Conservation (phyloP, 2,888 invertebrate species). For the Spilosoma lubricipeda region DNA sequence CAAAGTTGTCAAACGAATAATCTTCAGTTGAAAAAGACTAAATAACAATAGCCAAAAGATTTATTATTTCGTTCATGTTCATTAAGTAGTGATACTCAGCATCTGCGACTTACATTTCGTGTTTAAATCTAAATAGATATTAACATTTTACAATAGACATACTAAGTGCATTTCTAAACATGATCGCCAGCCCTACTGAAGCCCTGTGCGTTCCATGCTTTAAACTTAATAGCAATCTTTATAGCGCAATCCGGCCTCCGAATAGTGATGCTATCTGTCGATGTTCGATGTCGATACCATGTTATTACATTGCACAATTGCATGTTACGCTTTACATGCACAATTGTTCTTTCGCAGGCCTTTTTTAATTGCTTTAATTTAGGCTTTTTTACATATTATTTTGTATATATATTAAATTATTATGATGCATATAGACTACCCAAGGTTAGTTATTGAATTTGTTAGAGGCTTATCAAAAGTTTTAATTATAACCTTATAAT, state of each 20-base stretch:
- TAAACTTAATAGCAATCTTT: conserved; percentile 85
- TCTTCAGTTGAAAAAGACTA: not conserved
- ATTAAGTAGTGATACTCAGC: not conserved
- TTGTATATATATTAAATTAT: conserved; percentile 35
- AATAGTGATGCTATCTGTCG: conserved; percentile 76
- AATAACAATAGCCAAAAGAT: too few species aligned
- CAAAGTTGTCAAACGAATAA: too few species aligned
- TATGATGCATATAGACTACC: conserved; percentile 17
- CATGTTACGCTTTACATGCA: conserved; percentile 49
- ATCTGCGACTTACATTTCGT: conserved; percentile 26
- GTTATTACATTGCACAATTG: conserved; percentile 65
- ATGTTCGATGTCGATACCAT: conserved; percentile 74
- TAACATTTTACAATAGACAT: conserved; percentile 22
- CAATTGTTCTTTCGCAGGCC: conserved; percentile 47
- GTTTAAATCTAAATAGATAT: not conserved
- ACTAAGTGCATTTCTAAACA: conserved; percentile 32
- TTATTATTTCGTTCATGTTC: not conserved
- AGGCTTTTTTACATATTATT: conserved; percentile 30
- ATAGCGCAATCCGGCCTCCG: conserved; percentile 74
- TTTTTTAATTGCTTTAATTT: conserved; percentile 41
- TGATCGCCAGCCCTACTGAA: conserved; percentile 43
- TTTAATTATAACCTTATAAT: conserved; percentile 9
- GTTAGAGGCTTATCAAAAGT: not conserved
- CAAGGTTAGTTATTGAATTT: conserved; percentile 22
- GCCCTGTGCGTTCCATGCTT: conserved; percentile 68